These are phyloP conservation scores for Eristalis arbustorum DNA, from an alignment of 2,888 invertebrate species.

Conservation along the genomic window DNA sequence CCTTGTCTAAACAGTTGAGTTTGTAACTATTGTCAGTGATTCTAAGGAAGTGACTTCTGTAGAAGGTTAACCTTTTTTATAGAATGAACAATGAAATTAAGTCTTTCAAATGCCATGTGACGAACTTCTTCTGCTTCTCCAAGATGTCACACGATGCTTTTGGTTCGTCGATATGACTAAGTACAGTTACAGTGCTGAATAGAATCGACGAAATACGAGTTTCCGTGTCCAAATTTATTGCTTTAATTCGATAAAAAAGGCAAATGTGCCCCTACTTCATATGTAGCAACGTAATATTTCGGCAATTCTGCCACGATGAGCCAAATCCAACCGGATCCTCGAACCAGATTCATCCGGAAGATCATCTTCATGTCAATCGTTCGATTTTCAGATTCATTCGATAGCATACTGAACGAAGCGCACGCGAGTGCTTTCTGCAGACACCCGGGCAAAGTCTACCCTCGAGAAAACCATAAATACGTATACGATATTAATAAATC, in stretches of 20 bases:
- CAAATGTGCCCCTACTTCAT: not conserved
- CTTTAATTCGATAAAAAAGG: too few relatives aligned
- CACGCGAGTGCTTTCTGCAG: not conserved
- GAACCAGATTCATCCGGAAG: not conserved
- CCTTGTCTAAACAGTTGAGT: too few relatives aligned
- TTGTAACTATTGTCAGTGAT: too few relatives aligned
- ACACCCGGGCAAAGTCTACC: not conserved
- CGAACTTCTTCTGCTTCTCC: too few relatives aligned
- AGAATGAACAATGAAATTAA: too few relatives aligned
- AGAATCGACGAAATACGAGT: not conserved
- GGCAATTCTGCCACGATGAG: not conserved
- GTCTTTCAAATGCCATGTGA: too few relatives aligned
- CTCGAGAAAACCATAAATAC: not conserved
- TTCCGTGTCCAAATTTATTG: not conserved
- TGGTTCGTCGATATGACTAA: too few relatives aligned
- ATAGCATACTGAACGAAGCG: not conserved
- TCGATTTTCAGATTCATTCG: not conserved
- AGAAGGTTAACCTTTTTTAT: too few relatives aligned
- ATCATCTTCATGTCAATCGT: not conserved
- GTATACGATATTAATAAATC: not conserved
- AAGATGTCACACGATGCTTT: too few relatives aligned
- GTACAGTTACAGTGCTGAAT: conserved; percentile 34
- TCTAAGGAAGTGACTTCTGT: too few relatives aligned
- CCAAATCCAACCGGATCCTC: not conserved
- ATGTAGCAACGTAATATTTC: not conserved